Conservation (phyloP, 2,113 vertebrate species). For the Eulemur rufifrons region DNA sequence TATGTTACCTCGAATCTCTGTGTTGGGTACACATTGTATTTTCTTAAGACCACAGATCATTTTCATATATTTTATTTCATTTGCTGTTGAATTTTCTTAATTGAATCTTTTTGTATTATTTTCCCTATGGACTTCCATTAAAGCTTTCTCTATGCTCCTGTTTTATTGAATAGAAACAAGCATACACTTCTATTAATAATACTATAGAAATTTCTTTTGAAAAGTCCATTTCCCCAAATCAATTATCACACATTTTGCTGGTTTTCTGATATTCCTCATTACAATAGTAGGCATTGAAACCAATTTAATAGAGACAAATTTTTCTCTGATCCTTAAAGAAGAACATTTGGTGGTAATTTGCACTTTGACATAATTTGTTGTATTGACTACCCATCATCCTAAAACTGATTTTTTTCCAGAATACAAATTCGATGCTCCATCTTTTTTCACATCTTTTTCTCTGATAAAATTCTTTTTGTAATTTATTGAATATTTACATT, state of each 20-base stretch:
- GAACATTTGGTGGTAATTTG: neutral
- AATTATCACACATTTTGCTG: neutral
- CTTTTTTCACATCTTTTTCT: neutral
- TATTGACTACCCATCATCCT: neutral
- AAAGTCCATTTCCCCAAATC: neutral
- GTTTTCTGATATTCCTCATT: neutral
- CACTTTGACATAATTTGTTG: constrained; percentile 26
- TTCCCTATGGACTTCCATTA: neutral
- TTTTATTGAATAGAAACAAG: constrained; percentile 28
- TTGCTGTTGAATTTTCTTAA: constrained; percentile 26
- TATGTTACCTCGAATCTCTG: neutral
- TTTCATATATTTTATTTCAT: constrained; percentile 25
- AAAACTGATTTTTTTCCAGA: neutral
- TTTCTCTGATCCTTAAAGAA: neutral
- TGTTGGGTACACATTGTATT: neutral
- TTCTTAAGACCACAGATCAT: constrained; percentile 13
- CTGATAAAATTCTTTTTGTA: neutral
- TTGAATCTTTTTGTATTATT: neutral
- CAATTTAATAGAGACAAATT: neutral
- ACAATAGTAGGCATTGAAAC: neutral
- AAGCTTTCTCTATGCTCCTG: neutral
- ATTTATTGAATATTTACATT: neutral
- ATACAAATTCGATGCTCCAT: neutral
- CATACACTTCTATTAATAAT: neutral
- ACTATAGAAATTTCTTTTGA: neutral